Base-by-base conservation (phyloP, 2,888 invertebrate species). In the Halocaridina rubra region DNA sequence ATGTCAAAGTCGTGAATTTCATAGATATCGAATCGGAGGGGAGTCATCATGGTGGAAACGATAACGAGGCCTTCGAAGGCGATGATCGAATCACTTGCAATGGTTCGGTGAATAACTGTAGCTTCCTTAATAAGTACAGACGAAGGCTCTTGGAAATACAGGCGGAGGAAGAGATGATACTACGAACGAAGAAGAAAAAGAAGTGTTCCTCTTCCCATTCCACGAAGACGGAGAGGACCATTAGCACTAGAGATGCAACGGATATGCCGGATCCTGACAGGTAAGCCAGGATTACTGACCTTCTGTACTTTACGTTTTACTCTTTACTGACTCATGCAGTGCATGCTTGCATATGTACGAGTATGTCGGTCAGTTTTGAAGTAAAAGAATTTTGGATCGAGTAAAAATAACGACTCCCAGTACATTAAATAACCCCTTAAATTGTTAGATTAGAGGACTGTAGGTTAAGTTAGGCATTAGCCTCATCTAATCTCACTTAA, bases 121-220 rank as follows among this genome's bases (percentile, higher is more conserved):
- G 82, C 78, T 84, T 84, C 78, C 82, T 84, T 61, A 84, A 84
- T 64, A 71, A 61, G 24, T 84, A 84, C 78, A 71, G 82, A 27
- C 71, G 72, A 72, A 77, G 59, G 59, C 78, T 84, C 24, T 32
- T 72, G 76, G 81, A 82, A 29, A 19, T 77, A 5, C 81, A 82
- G 59, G 71, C 67, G 33, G 82, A 84, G 77, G 82, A 84, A 32
- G 81, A 75, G 33, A 81, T 29, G 57, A 33, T 32, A 8, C 46
- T 46, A 46, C 61, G 77, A 7, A 84, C 59, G 59, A 64, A 19
- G 33, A 80, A 72, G 61, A 32, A 33, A 16, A 32, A 33, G 39
- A 74, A 59, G 24, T 39, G 19, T 16, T 32, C 39, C 30, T 32
- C 29, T 13, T 8, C n/a, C 29, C 69, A 19, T 3, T 30, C 69